Evolutionary conservation across 2,797 vertebrate genomes (phyloP).

Genomic region (Pelochelys cantorii): DNA sequence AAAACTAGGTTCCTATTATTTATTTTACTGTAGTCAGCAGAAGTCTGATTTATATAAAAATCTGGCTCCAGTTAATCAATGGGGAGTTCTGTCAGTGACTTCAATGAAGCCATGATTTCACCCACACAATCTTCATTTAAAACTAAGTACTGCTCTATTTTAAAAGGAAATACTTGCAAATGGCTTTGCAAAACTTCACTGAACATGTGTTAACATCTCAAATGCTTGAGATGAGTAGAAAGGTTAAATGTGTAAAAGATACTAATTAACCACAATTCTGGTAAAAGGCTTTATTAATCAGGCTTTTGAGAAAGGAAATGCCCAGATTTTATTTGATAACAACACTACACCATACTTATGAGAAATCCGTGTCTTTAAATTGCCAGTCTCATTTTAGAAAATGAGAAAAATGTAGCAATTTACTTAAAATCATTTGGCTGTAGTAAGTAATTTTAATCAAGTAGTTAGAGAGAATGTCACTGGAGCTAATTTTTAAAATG

Average conservation of each 20-base stretch:
- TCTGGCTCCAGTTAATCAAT: background rate
- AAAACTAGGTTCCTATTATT: background rate
- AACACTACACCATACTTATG: background rate
- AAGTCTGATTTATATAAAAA: background rate
- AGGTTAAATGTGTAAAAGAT: constrained; percentile 22
- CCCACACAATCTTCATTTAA: background rate
- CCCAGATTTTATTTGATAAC: background rate
- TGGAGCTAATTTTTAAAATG: constrained; percentile 50
- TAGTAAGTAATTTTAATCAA: constrained; percentile 72
- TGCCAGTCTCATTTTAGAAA: constrained; percentile 50
- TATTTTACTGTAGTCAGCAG: background rate
- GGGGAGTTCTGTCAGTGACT: background rate
- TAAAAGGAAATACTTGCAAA: background rate
- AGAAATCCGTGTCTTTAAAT: constrained; percentile 53
- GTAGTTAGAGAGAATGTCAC: constrained; percentile 56
- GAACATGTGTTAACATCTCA: background rate
- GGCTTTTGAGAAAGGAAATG: constrained; percentile 31
- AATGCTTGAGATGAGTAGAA: background rate
- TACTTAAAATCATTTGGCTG: constrained; percentile 64
- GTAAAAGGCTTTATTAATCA: constrained; percentile 22
- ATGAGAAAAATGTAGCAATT: constrained; percentile 61
- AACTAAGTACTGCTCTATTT: constrained; percentile 7
- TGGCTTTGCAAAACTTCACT: constrained; percentile 8
- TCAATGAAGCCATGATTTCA: background rate
- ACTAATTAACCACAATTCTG: constrained; percentile 14